Evolutionary conservation across 2,888 invertebrate species (phyloP).

Genomic region (Rhodophaea formosa): DNA sequence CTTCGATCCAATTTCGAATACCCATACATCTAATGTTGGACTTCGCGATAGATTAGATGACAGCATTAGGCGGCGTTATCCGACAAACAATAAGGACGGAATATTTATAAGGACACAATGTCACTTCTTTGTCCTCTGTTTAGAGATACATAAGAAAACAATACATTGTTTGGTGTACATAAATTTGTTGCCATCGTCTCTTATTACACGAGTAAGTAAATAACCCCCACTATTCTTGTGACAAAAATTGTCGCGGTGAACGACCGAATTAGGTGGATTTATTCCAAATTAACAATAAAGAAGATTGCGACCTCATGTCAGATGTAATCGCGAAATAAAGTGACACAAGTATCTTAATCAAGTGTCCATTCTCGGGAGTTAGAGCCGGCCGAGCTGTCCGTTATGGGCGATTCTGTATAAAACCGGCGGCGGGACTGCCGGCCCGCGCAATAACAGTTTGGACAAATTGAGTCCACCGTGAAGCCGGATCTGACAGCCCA

Average conservation of each 20-base stretch:
- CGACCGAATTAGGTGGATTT: slow-evolving; percentile 49
- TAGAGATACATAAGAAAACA: neutral
- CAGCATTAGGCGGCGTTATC: slow-evolving; percentile 32
- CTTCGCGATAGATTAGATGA: slow-evolving; percentile 64
- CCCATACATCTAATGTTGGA: slow-evolving; percentile 69
- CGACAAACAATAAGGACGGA: slow-evolving; percentile 30
- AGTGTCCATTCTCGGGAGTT: slow-evolving; percentile 72
- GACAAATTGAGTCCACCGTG: slow-evolving; percentile 74
- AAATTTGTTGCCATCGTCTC: neutral
- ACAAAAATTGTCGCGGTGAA: slow-evolving; percentile 6
- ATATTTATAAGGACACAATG: slow-evolving; percentile 28
- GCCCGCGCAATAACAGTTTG: slow-evolving; percentile 72
- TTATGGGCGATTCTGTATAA: slow-evolving; percentile 68
- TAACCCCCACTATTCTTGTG: neutral
- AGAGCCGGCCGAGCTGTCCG: slow-evolving; percentile 61
- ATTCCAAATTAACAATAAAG: slow-evolving; percentile 65
- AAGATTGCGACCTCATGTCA: slow-evolving; percentile 64
- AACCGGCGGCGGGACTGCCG: slow-evolving; percentile 57
- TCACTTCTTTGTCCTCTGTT: neutral
- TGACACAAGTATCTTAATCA: slow-evolving; percentile 78
- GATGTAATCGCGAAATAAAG: slow-evolving; percentile 76
- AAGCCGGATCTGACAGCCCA: slow-evolving; percentile 53
- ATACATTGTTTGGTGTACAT: neutral
- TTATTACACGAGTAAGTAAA: neutral
- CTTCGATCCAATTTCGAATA: slow-evolving; percentile 78